These are phyloP conservation scores for Lithobates pipiens DNA, from an alignment of 2,797 vertebrate genomes.

Conservation along the genomic window DNA sequence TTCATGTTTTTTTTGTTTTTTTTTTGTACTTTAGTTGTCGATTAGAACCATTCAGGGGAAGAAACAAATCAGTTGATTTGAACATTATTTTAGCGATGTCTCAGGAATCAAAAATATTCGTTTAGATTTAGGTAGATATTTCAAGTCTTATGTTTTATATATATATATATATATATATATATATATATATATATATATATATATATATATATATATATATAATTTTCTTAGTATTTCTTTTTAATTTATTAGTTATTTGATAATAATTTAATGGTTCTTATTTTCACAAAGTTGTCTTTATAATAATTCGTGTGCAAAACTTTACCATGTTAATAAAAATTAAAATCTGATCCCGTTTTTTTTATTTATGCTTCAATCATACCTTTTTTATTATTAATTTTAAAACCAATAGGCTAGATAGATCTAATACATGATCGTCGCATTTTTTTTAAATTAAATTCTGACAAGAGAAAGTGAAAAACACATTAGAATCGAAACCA, in stretches of 20 bases:
- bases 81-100: slow-evolving; percentile 79
- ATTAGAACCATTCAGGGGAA: not conserved
- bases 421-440: no score
- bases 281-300: slow-evolving; percentile 97
- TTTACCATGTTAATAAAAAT: slow-evolving; percentile 43
- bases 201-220: slow-evolving; percentile 86
- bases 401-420: not conserved
- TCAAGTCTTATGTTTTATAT: slow-evolving; percentile 82
- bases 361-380: not conserved
- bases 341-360: not conserved
- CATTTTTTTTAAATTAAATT: no score
- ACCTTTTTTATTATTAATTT: not conserved
- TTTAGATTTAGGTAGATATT: slow-evolving; percentile 75
- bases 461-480: no score
- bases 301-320: slow-evolving; percentile 70
- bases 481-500: no score
- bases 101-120: slow-evolving; percentile 80
- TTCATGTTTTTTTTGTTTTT: slow-evolving; percentile 75
- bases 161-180: slow-evolving; percentile 84
- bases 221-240: slow-evolving; percentile 58
- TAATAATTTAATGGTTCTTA: slow-evolving; percentile 99
- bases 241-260: slow-evolving; percentile 94
- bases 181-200: no score
- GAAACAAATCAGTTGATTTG: slow-evolving; percentile 67
- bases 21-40: slow-evolving; percentile 63